Evolutionary conservation across 2,797 vertebrate genomes (phyloP).

Genomic region (Nothura maculosa): DNA sequence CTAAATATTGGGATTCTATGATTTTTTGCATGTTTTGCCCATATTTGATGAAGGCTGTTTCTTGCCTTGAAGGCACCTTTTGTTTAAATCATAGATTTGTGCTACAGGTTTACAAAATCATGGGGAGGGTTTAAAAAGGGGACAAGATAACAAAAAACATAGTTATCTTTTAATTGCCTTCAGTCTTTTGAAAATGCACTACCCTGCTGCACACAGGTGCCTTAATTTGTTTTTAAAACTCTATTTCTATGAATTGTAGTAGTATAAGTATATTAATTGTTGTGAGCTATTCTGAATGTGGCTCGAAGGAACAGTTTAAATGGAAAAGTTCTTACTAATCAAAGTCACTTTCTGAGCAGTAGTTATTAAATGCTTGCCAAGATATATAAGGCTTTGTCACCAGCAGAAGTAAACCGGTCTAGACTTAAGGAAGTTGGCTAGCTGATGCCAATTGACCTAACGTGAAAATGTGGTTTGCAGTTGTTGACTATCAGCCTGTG

Average conservation of each 20-base stretch:
- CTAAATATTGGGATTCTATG: slow-evolving; percentile 36
- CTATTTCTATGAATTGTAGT: neutral
- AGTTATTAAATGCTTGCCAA: slow-evolving; percentile 39
- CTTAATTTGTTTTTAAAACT: neutral
- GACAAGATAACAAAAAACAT: neutral
- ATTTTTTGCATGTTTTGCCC: slow-evolving; percentile 11
- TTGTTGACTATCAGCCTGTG: neutral
- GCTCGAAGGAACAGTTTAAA: neutral
- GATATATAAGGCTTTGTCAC: slow-evolving; percentile 30
- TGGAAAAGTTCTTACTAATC: slow-evolving; percentile 39
- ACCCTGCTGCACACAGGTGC: neutral
- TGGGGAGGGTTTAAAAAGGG: neutral
- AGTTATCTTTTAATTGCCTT: neutral
- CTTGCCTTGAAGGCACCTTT: slow-evolving; percentile 60
- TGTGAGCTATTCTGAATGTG: neutral
- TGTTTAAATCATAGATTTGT: slow-evolving; percentile 58
- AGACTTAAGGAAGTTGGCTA: slow-evolving; percentile 45
- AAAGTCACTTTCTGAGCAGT: slow-evolving; percentile 17
- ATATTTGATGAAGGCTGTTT: slow-evolving; percentile 46
- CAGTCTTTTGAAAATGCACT: neutral
- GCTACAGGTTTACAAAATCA: neutral
- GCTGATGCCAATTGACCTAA: slow-evolving; percentile 30
- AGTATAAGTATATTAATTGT: neutral
- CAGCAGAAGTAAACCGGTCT: slow-evolving; percentile 44
- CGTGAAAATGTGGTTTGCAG: slow-evolving; percentile 14